A percentile compares a stretch with the other conserved stretches of the same genome.
Evolutionary conservation across 2,888 invertebrate species (phyloP).

Genomic region (Drosophila borealis): DNA sequence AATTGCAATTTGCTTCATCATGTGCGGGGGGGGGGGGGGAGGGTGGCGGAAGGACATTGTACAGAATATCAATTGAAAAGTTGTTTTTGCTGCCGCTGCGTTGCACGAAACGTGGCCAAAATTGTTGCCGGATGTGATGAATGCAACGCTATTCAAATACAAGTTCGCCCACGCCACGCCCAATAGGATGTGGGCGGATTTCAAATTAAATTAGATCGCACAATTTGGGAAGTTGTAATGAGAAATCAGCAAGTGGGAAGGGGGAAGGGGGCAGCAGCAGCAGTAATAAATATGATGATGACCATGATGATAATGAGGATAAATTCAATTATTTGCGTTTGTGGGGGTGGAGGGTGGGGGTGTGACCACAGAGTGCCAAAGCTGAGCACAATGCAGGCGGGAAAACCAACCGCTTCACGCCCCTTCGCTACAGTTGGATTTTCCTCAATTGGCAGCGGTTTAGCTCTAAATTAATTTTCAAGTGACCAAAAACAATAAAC

Average conservation of each 20-base stretch:
- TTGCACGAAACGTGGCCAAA: constrained; percentile 26
- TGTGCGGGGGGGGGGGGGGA: constrained; percentile 5
- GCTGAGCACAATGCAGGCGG: constrained; percentile 15
- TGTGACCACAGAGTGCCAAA: constrained; percentile 6
- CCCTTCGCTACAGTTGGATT: constrained; percentile 2
- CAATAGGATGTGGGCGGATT: constrained; percentile 11
- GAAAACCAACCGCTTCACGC: neutral
- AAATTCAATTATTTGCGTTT: constrained; percentile 61
- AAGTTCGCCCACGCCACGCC: constrained; percentile 2
- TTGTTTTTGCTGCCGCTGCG: constrained; percentile 14
- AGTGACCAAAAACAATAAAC: constrained; percentile 40
- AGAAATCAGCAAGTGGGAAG: neutral
- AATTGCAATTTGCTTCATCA: constrained; percentile 56
- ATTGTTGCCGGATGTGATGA: constrained; percentile 12
- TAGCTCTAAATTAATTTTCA: constrained; percentile 66
- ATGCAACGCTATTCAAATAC: constrained; percentile 40
- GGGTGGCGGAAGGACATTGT: neutral
- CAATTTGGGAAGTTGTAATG: constrained; percentile 45
- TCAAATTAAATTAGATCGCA: constrained; percentile 67
- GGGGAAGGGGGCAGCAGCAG: neutral
- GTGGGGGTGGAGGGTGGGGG: neutral
- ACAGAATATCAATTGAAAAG: constrained; percentile 36
- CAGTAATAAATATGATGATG: constrained; percentile 10
- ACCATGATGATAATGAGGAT: constrained; percentile 28
- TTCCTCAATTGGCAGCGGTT: constrained; percentile 64